Conservation (phyloP, 2,113 vertebrate genomes). For the Connochaetes taurinus region DNA sequence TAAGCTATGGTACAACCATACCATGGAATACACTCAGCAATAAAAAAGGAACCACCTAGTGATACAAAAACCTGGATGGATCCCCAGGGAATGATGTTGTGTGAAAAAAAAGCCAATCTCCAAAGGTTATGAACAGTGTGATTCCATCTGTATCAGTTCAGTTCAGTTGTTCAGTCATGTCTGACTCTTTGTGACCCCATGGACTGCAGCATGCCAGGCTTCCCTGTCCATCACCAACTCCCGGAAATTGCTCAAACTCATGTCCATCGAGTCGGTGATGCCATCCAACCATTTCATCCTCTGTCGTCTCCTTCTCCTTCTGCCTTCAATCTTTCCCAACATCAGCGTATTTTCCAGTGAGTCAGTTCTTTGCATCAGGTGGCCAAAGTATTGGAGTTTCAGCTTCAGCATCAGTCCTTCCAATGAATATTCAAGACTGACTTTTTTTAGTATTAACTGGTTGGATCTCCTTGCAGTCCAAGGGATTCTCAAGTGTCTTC, state of each 20-base stretch:
- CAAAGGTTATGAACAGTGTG: not conserved
- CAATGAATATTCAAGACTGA: not conserved
- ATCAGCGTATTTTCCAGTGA: not conserved
- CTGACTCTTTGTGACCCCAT: not conserved
- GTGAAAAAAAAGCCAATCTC: not conserved
- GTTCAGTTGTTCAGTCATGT: not conserved
- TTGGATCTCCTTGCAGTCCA: not conserved
- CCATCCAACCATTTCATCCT: not conserved
- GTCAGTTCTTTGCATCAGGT: not conserved
- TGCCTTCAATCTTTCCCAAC: not conserved
- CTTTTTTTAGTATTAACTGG: not conserved
- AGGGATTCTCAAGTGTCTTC: not conserved
- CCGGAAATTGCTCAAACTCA: not conserved
- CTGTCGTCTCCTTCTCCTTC: rapidly evolving
- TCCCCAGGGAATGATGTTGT: not conserved
- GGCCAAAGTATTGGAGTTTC: not conserved
- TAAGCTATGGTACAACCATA: not conserved
- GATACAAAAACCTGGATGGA: not conserved
- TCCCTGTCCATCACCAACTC: not conserved
- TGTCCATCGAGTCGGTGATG: not conserved
- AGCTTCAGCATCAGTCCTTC: not conserved
- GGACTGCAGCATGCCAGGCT: not conserved
- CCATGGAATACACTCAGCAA: not conserved
- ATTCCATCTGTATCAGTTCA: not conserved
- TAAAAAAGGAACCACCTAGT: not conserved